Conservation (phyloP, 2,888 invertebrate species). For the Gortyna flavago region DNA sequence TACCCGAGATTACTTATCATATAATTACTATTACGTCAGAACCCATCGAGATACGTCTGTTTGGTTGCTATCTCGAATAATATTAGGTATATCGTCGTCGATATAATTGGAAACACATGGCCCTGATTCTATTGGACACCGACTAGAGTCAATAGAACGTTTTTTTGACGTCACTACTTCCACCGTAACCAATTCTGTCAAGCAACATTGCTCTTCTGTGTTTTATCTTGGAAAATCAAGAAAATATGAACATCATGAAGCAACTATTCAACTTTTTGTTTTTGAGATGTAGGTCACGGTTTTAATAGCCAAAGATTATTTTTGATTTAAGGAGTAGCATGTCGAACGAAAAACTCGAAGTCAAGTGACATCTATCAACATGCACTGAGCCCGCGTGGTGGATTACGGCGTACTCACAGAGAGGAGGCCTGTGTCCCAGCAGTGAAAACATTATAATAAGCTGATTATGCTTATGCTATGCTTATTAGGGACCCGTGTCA, state of each 20-base stretch:
- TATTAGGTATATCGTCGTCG: background rate
- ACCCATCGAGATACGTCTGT: slow-evolving; percentile 33
- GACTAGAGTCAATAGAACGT: background rate
- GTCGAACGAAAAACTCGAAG: background rate
- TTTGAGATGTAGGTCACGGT: background rate
- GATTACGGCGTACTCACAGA: background rate
- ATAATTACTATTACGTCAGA: slow-evolving; percentile 31
- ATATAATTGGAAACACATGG: slow-evolving; percentile 30
- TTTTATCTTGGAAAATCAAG: background rate
- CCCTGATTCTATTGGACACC: background rate
- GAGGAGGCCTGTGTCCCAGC: background rate
- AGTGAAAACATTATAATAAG: background rate
- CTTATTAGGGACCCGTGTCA: background rate
- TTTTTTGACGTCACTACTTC: background rate
- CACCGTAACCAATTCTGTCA: background rate
- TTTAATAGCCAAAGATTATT: background rate
- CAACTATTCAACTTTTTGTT: background rate
- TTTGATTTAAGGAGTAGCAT: background rate
- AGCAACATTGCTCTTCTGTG: background rate
- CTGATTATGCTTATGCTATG: too few species aligned
- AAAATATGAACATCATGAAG: background rate
- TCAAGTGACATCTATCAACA: background rate
- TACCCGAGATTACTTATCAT: slow-evolving; percentile 43
- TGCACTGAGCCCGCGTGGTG: background rate
- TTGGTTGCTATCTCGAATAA: slow-evolving; percentile 17